phyloP scores from a whole-genome alignment of 2,888 invertebrate genomes.

The Idaea dimidiata region DNA sequence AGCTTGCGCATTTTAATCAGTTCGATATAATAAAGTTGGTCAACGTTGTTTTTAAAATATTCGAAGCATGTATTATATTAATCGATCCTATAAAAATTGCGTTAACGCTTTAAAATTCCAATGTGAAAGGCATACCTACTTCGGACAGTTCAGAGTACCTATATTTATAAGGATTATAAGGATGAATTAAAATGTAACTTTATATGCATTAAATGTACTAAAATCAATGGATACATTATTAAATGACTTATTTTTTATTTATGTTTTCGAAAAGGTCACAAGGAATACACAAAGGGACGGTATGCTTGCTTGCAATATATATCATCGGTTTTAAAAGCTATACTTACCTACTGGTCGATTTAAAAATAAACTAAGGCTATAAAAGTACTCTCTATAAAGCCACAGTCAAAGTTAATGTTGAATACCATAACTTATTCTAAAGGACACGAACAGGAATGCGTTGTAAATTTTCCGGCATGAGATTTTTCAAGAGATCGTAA shows the following conservation, averaged over 20 bases:
- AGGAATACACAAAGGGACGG: conserved; percentile 6
- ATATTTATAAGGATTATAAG: neutral
- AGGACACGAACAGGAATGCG: conserved; percentile 39
- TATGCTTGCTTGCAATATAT: conserved; percentile 37
- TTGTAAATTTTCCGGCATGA: conserved; percentile 52
- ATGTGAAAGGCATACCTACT: neutral
- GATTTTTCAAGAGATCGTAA: conserved; percentile 30
- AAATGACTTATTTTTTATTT: neutral
- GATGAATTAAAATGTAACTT: neutral
- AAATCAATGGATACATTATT: conserved; percentile 1
- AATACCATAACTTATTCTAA: conserved; percentile 50
- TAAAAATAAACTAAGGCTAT: conserved; percentile 43
- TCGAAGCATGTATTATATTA: neutral
- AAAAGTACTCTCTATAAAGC: conserved; percentile 49
- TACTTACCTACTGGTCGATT: conserved; percentile 25
- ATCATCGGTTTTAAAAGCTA: conserved; percentile 40
- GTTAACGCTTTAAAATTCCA: neutral
- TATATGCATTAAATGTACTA: neutral
- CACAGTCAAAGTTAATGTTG: conserved; percentile 42
- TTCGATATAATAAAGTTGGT: neutral
- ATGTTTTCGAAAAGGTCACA: conserved; percentile 3
- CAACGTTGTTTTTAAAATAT: conserved; percentile 6
- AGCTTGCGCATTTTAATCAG: neutral
- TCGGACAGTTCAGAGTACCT: neutral
- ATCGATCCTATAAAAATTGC: neutral